Percentiles rank a stretch among this genome's conserved stretches.
These are phyloP conservation scores for Epizoanthus illoricatus DNA, from an alignment of 92 coral and sea anemone genomes.

Conservation along the genomic window DNA sequence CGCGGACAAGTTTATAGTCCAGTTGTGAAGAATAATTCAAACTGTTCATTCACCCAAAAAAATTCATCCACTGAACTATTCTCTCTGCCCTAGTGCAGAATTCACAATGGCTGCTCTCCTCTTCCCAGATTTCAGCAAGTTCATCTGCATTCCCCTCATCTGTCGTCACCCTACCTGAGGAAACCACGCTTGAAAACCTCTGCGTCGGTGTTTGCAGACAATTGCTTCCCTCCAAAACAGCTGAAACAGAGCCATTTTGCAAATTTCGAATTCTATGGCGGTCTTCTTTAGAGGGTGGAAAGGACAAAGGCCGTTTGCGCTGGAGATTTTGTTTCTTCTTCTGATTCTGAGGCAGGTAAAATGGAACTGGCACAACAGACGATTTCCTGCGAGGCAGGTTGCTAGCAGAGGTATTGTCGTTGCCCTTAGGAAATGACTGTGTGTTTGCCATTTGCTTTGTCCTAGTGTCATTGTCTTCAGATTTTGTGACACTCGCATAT, in stretches of 20 bases:
- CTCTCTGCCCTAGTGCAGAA: conserved; percentile 25
- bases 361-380: conserved; percentile 58
- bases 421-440: not conserved
- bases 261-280: conserved; percentile 23
- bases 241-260: not conserved
- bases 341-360: conserved; percentile 13
- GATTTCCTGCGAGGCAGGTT: conserved; percentile 41
- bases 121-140: not conserved
- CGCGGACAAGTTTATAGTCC: not conserved
- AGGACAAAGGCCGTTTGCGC: conserved; percentile 39
- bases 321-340: conserved; percentile 2
- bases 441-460: conserved; percentile 6
- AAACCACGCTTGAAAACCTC: not conserved
- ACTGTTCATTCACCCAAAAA: conserved; percentile 13
- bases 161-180: not conserved
- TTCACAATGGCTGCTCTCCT: not conserved
- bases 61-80: conserved; percentile 36
- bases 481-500: conserved; percentile 17
- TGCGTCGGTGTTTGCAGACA: not conserved
- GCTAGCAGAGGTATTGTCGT: not conserved
- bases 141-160: not conserved
- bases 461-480: not conserved
- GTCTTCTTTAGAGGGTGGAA: conserved; percentile 50
- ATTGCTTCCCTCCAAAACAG: not conserved
- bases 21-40: not conserved